Evolutionary conservation across 2,113 vertebrate genomes (phyloP).

Genomic region (Cyphomyrus plagiostoma): DNA sequence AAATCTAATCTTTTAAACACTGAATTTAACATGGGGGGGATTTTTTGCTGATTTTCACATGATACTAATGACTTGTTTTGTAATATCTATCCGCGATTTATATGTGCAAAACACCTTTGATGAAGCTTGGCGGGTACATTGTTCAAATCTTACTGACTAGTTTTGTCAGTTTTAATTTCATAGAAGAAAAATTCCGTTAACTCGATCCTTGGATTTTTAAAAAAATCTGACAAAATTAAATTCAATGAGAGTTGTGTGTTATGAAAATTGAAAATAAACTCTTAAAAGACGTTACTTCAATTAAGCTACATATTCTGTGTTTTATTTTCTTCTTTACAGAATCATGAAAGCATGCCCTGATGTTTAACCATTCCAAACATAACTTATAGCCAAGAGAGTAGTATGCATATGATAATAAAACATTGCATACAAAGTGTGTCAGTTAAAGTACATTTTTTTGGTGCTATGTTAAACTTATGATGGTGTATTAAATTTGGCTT

Average conservation of each 20-base stretch:
- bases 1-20: background rate
- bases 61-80: background rate
- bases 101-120: background rate
- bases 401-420: too few species aligned
- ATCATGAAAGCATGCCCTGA: background rate
- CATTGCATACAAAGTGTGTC: too few species aligned
- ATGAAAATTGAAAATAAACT: background rate
- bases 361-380: background rate
- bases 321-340: background rate
- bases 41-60: background rate
- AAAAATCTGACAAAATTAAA: background rate
- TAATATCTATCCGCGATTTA: background rate
- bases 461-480: too few species aligned
- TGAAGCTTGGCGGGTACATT: background rate
- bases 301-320: background rate
- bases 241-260: background rate
- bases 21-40: background rate
- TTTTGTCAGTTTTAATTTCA: background rate
- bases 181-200: background rate
- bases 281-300: background rate
- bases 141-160: background rate
- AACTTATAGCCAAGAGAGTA: background rate
- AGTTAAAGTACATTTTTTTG: too few species aligned
- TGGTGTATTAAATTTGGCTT: too few species aligned
- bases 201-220: background rate